These are phyloP conservation scores for Artibeus lituratus DNA, from an alignment of 2,797 vertebrate species.

Conservation along the genomic window DNA sequence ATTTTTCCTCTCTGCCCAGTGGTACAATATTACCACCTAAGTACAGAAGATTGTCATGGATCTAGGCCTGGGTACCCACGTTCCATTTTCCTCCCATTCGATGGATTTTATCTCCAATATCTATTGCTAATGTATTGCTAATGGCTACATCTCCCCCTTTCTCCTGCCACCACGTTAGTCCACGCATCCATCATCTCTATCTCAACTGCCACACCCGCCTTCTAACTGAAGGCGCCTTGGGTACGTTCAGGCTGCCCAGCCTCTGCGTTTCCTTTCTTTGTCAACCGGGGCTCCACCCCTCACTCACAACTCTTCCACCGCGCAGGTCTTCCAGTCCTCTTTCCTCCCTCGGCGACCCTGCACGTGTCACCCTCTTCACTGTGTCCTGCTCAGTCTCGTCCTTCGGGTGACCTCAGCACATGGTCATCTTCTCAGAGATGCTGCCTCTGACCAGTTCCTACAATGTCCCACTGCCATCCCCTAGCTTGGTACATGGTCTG, in stretches of 20 bases:
- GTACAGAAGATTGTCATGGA: background rate
- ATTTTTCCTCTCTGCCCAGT: background rate
- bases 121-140: too few relatives aligned
- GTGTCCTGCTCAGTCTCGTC: background rate
- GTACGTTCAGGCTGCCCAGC: background rate
- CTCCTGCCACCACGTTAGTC: background rate
- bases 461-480: background rate
- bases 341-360: background rate
- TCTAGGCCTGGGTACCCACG: background rate
- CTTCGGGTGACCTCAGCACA: background rate
- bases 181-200: background rate
- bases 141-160: background rate
- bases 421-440: background rate
- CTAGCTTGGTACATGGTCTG: background rate
- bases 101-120: background rate
- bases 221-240: background rate
- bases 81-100: background rate
- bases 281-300: background rate
- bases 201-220: background rate
- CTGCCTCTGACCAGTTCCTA: background rate
- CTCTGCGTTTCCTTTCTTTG: background rate
- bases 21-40: background rate
- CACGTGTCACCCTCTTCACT: background rate
- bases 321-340: background rate
- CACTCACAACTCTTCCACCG: background rate